Percentiles rank a stretch among this genome's conserved stretches.
Conservation (phyloP, 2,888 invertebrate species). For the Anaspis maculata region DNA sequence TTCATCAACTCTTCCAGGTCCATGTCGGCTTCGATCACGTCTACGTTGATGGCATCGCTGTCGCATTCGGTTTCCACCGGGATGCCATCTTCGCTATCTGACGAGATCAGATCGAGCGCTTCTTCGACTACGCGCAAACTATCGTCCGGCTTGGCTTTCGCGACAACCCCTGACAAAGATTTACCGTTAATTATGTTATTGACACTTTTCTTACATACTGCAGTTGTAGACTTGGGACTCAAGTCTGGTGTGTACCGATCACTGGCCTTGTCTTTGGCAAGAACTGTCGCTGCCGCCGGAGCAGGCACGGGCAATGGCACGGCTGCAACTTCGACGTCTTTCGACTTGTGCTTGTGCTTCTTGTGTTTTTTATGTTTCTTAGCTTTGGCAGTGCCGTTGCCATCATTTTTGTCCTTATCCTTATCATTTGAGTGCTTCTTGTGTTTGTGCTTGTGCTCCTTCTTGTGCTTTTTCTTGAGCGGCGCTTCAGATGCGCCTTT, state of each 20-base stretch:
- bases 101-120: conserved; percentile 57
- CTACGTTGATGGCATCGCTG: conserved; percentile 61
- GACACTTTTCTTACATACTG: conserved; percentile 24
- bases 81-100: conserved; percentile 55
- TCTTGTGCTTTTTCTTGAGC: conserved; percentile 58
- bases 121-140: conserved; percentile 35
- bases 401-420: too few species aligned
- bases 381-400: too few species aligned
- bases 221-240: conserved; percentile 28
- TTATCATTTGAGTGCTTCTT: conserved; percentile 46
- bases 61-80: conserved; percentile 54
- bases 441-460: conserved; percentile 51
- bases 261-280: conserved; percentile 31
- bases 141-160: conserved; percentile 24
- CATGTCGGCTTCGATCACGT: conserved; percentile 74
- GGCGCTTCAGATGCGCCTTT: too few species aligned
- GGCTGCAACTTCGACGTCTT: conserved; percentile 24
- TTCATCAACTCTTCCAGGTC: conserved; percentile 84
- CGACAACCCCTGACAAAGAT: conserved; percentile 27
- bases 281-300: conserved; percentile 19
- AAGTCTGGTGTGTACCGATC: conserved; percentile 41
- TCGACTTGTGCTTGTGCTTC: conserved; percentile 49
- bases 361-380: conserved; percentile 61
- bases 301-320: background rate
- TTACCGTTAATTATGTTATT: conserved; percentile 33